phyloP scores from a whole-genome alignment of 2,113 vertebrate genomes.

The Castor canadensis region DNA sequence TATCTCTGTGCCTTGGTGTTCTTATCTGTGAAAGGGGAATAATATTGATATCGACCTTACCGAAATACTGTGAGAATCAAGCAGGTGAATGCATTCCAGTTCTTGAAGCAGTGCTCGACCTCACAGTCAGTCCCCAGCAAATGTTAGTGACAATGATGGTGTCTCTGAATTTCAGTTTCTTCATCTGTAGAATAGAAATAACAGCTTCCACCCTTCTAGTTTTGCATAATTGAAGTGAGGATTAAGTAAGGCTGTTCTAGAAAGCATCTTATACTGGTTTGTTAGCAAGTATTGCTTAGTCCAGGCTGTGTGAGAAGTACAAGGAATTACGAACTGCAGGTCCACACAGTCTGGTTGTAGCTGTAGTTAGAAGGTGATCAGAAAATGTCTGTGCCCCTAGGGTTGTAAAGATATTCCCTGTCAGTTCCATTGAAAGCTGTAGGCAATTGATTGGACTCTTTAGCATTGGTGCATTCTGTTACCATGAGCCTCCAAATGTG shows the following conservation, averaged over 20 bases:
- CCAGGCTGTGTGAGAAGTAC: accelerated
- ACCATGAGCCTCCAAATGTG: background rate
- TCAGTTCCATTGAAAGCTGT: too few species aligned
- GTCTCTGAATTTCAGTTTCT: background rate
- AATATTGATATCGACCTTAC: accelerated
- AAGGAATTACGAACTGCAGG: background rate
- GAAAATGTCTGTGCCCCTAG: accelerated
- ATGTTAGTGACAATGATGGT: accelerated
- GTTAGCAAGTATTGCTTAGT: background rate
- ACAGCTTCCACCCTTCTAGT: too few species aligned
- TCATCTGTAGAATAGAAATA: background rate
- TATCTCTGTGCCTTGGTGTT: background rate
- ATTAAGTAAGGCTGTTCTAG: background rate
- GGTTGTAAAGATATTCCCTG: too few species aligned
- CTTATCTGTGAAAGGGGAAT: background rate
- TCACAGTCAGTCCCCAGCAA: accelerated
- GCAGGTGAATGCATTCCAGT: too few species aligned
- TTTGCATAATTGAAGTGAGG: background rate
- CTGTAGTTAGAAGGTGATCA: background rate
- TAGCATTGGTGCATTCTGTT: too few species aligned
- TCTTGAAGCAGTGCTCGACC: accelerated
- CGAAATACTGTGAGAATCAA: background rate
- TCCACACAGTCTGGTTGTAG: accelerated
- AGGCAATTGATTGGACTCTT: too few species aligned
- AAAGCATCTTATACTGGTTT: background rate